Base-by-base conservation (phyloP, 2,797 vertebrate species). In the Delichon dasypus region DNA sequence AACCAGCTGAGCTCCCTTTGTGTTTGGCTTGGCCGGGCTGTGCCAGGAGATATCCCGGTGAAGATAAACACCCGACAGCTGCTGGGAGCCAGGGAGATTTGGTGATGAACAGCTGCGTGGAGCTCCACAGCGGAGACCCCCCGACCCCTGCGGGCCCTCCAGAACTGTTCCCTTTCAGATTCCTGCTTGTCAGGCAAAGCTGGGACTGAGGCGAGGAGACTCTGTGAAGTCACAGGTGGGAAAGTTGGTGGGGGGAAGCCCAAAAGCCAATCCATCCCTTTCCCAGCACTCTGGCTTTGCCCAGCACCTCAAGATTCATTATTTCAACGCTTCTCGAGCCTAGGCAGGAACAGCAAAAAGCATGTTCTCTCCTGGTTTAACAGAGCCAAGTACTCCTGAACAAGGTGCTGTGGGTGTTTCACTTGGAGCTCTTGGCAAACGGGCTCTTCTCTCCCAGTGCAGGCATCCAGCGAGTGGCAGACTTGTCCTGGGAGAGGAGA, bases 1-100 rank as follows among this genome's bases (percentile, higher is more conserved):
- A 38, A 38, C 36, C 13, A 15, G 40, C 95, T 34, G 16, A 62
- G 85, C 55, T 74, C 92, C 67, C 9, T 7, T 9, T 7, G 64
- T 97, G 27, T 95, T 97, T 97, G 91, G 48, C 89, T 97, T 97
- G 97, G 97, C 97, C 87, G 64, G 91, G 64, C 83, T 67, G 16
- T 36, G 94, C 85, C 92, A 70, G 87, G 5, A 93, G 94, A 97
- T 96, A 97, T 87, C 95, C 94, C 79, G 89, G 89, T 93, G 80
- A 21, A 89, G 94, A 96, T 93, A 96, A 96, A 95, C 27, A 79
- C 8, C 81, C 90, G 97, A 55, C 96, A 98, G 97, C 97, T 97
- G 96, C 95, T 96, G 87, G 95, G 81, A 97, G 95, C 94, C 97
- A 94, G 94, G 89, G 96, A 81, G 68, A 12, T 81, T 55, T 57